Evolutionary conservation across 2,797 vertebrate genomes (phyloP), one percentile per base, ranked within the genome.

Genomic region (Phataginus tetradactyla): DNA sequence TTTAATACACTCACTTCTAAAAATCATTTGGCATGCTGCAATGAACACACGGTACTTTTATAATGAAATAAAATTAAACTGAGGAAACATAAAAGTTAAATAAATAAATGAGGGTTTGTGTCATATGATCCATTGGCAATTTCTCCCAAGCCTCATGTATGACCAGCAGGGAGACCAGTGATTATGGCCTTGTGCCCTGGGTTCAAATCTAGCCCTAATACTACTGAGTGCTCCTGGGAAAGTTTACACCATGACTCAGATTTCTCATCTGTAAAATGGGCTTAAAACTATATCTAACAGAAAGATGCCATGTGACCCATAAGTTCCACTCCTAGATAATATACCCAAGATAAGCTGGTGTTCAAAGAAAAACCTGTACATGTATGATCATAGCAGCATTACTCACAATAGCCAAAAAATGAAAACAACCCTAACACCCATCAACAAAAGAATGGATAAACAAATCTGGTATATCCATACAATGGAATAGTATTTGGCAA

Each of bases 71-170:
- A 85, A 92, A 37, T 13, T 3, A 74, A 79, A 88, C 18, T 0
- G 53, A 59, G 69, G 77, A 51, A 69, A 79, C 13, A 61, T 14
- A 34, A 64, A 89, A 27, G 64, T 84, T 91, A 90, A 59, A 13
- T 53, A 81, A 49, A 59, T n/a, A 79, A 86, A 55, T 3, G 81
- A 72, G 55, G 21, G 29, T 17, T 34, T 32, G 42, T 37, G 37
- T 39, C 68, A 4, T 6, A 8, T 2, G 45, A 20, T 49, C n/a
- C 49, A 7, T 20, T 75, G 27, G 27, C 29, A 15, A 6, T 27
- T 68, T 74, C 81, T 23, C 45, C 49, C 37, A 13, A 15, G 53
- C 34, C 61, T 53, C 10, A 25, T 34, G 55, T 25, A 7, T 12
- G 61, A 14, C 75, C 15, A 29, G 61, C 23, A n/a, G 14, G 17